Percentiles rank a stretch among this genome's conserved stretches.
These are phyloP conservation scores for Paramormyrops kingsleyae DNA, from an alignment of 2,113 vertebrate genomes.

Conservation along the genomic window DNA sequence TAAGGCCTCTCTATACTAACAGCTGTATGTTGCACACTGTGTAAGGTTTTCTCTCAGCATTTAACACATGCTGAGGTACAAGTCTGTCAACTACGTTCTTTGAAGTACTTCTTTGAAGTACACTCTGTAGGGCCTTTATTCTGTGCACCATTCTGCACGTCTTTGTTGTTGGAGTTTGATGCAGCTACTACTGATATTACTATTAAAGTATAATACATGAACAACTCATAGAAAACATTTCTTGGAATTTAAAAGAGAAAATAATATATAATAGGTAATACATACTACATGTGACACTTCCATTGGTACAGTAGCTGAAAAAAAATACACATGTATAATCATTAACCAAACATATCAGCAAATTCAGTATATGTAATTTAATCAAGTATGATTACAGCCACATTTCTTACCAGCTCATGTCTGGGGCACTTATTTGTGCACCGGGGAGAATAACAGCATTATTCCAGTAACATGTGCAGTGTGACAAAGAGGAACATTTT, in stretches of 20 bases:
- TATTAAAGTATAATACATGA: background rate
- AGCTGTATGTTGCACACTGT: background rate
- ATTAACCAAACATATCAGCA: background rate
- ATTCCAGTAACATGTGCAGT: conserved; percentile 69
- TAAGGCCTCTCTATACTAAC: background rate
- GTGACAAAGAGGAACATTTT: conserved; percentile 44
- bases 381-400: background rate
- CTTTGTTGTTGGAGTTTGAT: too few species aligned
- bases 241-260: background rate
- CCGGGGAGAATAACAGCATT: conserved; percentile 48
- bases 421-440: conserved; percentile 24
- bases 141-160: too few species aligned
- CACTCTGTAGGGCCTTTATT: too few species aligned
- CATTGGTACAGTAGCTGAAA: conserved; percentile 44
- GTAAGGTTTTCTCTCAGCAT: background rate
- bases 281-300: conserved; percentile 47
- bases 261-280: conserved; percentile 13
- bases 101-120: too few species aligned
- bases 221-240: background rate
- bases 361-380: background rate
- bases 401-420: conserved; percentile 56
- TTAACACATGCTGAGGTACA: background rate
- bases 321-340: conserved; percentile 5
- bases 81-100: background rate
- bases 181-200: too few species aligned